Evolutionary conservation across 2,113 vertebrate genomes (phyloP).

Genomic region (Patagioenas fasciata): DNA sequence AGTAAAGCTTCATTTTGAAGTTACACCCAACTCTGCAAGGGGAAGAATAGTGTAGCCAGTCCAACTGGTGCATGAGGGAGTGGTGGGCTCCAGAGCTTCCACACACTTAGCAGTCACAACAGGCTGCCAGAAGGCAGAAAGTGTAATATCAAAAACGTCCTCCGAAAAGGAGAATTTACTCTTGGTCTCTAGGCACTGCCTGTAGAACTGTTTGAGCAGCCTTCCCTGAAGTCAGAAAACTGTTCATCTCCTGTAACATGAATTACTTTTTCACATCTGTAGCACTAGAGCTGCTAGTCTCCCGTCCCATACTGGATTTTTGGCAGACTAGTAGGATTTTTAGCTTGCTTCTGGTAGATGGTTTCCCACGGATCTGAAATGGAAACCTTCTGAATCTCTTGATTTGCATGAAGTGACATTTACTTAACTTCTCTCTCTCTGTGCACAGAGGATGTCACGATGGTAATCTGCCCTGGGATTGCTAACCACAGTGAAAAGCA

Average conservation of each 20-base stretch:
- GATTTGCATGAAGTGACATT: conserved; percentile 55
- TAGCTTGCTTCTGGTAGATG: not conserved
- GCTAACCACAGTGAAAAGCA: conserved; percentile 99
- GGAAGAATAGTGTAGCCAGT: not conserved
- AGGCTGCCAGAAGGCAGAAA: not conserved
- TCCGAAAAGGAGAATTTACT: not conserved
- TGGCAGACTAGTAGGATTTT: conserved; percentile 12
- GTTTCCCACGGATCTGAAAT: conserved; percentile 15
- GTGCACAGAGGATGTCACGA: conserved; percentile 90
- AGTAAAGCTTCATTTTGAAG: not conserved
- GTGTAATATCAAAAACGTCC: not conserved
- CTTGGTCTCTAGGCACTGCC: not conserved
- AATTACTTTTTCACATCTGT: not conserved
- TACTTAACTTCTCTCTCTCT: conserved; percentile 36
- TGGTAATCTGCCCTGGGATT: conserved; percentile 98
- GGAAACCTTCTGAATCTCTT: not conserved
- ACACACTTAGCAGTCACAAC: not conserved
- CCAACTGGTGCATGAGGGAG: not conserved
- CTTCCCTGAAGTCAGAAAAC: not conserved
- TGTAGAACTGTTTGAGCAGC: not conserved
- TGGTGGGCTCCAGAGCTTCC: not conserved
- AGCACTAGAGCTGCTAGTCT: not conserved
- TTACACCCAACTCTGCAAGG: not conserved
- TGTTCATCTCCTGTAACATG: not conserved
- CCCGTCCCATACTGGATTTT: not conserved